Evolutionary conservation across 2,797 vertebrate species (phyloP), one percentile per base, ranked within the genome.

Genomic region (Chelmon rostratus): DNA sequence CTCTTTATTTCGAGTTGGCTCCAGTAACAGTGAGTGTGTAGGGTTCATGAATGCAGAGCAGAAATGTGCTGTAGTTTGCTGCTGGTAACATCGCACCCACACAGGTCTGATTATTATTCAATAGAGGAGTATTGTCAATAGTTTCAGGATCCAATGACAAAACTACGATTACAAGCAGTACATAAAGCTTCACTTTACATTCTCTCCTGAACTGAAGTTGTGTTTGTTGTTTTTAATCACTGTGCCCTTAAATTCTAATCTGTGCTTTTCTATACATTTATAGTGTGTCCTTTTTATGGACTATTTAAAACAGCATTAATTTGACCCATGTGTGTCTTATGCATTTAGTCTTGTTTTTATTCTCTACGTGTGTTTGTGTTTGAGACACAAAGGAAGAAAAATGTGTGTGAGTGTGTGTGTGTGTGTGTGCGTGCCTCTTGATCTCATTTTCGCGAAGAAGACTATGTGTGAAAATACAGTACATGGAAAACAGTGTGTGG

Each of bases 401-500:
- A 23, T 1, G 3, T 62, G 61, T 25, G 0, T 35, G 58, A 1
- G 3, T 62, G 61, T n/a, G 0, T 40, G 58, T 62, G 13, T 65
- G 65, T n/a, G 42, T 44, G 42, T 44, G 0, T 40, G 59, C 58
- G 15, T 66, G 65, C 23, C 23, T 44, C 18, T 62, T 76, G 59
- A 61, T 73, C 37, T 74, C 70, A 28, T 68, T 28, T 66, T 23
- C 44, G 25, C 33, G 53, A 68, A 56, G 50, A 77, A 40, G 31
- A 37, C 28, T 68, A 23, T 70, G 52, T 31, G n/a, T 86, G 61
- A 62, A 62, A 75, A 52, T 42, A 53, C 33, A 50, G 46, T 8
- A 16, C 73, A 72, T 53, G 62, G 15, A 49, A 75, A 73, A 78
- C 46, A 19, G 46, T 57, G 72, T 73, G 74, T 82, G 84, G 72